Evolutionary conservation across 2,888 invertebrate genomes (phyloP), one percentile per base, ranked within the genome.

Genomic region (Phortica magna): DNA sequence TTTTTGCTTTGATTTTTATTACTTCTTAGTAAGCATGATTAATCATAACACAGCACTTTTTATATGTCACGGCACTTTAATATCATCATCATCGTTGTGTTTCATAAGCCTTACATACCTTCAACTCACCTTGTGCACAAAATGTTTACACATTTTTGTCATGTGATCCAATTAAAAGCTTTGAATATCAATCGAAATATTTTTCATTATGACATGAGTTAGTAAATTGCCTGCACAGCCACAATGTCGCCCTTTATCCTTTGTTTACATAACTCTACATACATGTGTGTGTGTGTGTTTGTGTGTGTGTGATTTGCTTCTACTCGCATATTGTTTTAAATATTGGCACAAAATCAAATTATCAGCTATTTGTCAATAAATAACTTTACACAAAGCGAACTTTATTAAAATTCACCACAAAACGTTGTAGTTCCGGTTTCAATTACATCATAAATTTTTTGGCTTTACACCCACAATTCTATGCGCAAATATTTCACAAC

Each of bases 381-480:
- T 85, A 87, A 85, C 83, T 81, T 77, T 72, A 71, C 70, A 83
- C 84, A 86, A 86, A n/a, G 39, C 80, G 77, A 83, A 84, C 85
- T 86, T 84, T 87, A 86, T 86, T 88, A 87, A 87, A 88, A 88
- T 88, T 85, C 84, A 81, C 88, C 88, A 83, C 88, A 86, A 84
- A 88, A 80, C 84, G 82, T 80, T 86, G 88, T 82, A 84, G 88
- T 86, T 88, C 86, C 84, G 82, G 84, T 84, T 88, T 88, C 88
- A 88, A 87, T 87, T 88, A 88, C 84, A 82, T 79, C 82, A 88
- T 87, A 88, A 87, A 87, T 87, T 86, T 83, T 82, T 82, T 80
- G 78, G 76, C 59, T 74, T 78, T 80, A 76, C 84, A 78, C 84
- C 80, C 77, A 64, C 22, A 43, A 9, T 73, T 75, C 75, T 53